Percentiles rank a stretch among this genome's conserved stretches.
Conservation (phyloP, 2,797 vertebrate species). For the Xyrichtys novacula region DNA sequence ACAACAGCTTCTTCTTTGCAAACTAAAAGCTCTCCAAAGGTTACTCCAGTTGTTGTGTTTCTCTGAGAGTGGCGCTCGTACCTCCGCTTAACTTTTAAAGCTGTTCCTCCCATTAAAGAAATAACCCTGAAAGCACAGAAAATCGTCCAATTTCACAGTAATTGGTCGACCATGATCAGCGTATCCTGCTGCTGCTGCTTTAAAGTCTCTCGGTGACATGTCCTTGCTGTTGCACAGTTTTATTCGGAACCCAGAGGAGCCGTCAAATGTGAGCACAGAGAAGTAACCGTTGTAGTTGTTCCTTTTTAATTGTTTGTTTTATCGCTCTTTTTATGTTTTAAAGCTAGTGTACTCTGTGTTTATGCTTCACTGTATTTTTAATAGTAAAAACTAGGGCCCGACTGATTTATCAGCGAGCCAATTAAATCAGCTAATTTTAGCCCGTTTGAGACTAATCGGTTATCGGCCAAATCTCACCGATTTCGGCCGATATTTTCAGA, state of each 20-base stretch:
- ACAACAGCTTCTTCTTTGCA: not conserved
- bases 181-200: slow-evolving; percentile 14
- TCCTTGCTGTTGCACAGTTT: not conserved
- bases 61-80: not conserved
- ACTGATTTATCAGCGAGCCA: too few species aligned
- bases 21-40: not conserved
- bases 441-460: too few species aligned
- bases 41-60: not conserved
- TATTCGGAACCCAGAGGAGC: not conserved
- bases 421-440: too few species aligned
- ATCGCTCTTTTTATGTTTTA: too few species aligned
- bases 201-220: slow-evolving; percentile 12
- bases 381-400: too few species aligned
- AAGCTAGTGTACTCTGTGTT: too few species aligned
- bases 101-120: not conserved
- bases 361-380: too few species aligned
- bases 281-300: too few species aligned
- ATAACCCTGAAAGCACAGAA: not conserved
- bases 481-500: too few species aligned
- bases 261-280: not conserved
- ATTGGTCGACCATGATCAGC: too few species aligned
- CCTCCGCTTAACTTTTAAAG: not conserved
- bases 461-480: too few species aligned
- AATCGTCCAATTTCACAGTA: slow-evolving; percentile 9
- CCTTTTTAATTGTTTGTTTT: too few species aligned